phyloP scores from a whole-genome alignment of 1,140 invertebrate genomes.

The Nomia melanderi region DNA sequence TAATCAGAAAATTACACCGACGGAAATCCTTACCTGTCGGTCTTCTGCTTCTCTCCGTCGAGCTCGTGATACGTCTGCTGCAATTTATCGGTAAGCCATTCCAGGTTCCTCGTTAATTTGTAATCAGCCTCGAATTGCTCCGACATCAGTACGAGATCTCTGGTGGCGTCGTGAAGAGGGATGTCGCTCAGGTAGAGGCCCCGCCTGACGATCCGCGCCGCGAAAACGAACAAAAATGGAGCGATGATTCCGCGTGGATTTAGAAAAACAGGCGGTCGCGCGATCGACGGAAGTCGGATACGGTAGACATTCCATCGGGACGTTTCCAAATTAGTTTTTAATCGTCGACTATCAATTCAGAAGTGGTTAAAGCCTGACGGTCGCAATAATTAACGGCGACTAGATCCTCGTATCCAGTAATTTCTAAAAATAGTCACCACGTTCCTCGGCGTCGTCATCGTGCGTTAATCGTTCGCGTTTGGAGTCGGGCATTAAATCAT shows the following conservation, averaged over 20 bases:
- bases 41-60: constrained; percentile 97
- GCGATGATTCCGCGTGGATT: background rate
- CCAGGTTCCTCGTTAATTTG: constrained; percentile 97
- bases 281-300: too few species aligned
- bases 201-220: constrained; percentile 81
- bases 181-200: constrained; percentile 97
- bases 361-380: too few species aligned
- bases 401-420: too few species aligned
- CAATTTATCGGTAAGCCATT: constrained; percentile 97
- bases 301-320: background rate
- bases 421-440: background rate
- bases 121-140: constrained; percentile 99
- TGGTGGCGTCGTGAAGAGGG: constrained; percentile 97
- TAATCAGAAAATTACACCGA: constrained; percentile 54
- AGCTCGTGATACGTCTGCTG: constrained; percentile 97
- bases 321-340: background rate
- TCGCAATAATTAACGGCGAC: too few species aligned
- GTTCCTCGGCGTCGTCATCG: background rate
- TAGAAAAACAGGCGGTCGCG: background rate
- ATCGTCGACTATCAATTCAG: background rate
- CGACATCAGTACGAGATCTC: constrained; percentile 97
- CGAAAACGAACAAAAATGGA: background rate
- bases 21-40: constrained; percentile 88
- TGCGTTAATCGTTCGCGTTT: constrained; percentile 9
- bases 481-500: constrained; percentile 21